phyloP scores from a whole-genome alignment of 2,888 invertebrate genomes.

The Kryphioiulus occultus region DNA sequence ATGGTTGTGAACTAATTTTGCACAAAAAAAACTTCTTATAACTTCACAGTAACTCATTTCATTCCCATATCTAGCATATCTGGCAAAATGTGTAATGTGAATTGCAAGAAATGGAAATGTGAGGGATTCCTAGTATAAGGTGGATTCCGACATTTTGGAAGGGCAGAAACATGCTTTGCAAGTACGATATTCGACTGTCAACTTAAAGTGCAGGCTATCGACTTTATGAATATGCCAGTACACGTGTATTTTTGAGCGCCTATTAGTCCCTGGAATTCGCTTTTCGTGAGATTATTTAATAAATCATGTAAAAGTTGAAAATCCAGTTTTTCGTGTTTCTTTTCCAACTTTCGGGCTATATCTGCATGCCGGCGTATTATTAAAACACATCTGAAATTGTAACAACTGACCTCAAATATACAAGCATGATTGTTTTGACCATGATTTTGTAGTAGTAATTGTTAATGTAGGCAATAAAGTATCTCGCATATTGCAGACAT shows the following conservation, averaged over 20 bases:
- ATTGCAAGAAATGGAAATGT: background rate
- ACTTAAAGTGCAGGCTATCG: background rate
- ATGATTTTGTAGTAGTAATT: slow-evolving; percentile 6
- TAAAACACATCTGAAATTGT: slow-evolving; percentile 17
- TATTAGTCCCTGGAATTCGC: background rate
- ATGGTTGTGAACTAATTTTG: background rate
- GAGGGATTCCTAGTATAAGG: background rate
- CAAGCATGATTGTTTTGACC: background rate
- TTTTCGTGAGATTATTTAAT: background rate
- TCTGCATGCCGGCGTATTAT: background rate
- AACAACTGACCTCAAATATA: slow-evolving; percentile 11
- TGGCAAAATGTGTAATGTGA: background rate
- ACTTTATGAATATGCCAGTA: background rate
- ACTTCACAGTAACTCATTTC: background rate
- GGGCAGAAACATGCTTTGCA: background rate
- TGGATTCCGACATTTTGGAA: slow-evolving; percentile 1
- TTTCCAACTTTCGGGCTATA: background rate
- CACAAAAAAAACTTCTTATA: background rate
- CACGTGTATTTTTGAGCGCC: background rate
- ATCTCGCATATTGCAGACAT: background rate
- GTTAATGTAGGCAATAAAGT: background rate
- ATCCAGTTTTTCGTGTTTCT: background rate
- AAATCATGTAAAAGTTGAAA: background rate
- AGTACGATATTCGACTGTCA: background rate
- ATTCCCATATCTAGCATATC: background rate